Percentiles rank a stretch among this genome's conserved stretches.
Conservation (phyloP, 1,140 invertebrate species). For the Nephila pilipes region DNA sequence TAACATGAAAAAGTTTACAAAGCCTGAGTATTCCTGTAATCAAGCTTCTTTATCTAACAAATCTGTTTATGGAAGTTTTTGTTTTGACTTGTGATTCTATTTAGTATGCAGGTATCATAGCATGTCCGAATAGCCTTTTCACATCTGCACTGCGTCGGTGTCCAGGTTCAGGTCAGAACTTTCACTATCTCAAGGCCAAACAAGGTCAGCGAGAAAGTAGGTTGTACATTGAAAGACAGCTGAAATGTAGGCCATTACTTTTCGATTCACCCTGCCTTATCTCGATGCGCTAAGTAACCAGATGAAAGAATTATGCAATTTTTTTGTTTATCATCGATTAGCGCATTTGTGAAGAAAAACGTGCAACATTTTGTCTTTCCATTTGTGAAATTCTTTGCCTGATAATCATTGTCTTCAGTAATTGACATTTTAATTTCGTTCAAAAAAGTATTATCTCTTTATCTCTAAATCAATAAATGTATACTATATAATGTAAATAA, state of each 20-base stretch:
- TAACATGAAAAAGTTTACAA: no score
- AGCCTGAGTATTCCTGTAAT: no score
- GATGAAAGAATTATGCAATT: background rate
- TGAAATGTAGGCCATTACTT: conserved; percentile 18
- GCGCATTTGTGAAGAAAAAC: background rate
- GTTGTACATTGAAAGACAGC: background rate
- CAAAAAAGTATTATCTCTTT: no score
- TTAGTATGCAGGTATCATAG: background rate
- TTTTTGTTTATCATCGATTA: background rate
- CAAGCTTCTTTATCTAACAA: no score
- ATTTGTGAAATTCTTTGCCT: no score
- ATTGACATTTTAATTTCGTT: no score
- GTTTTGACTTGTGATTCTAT: background rate
- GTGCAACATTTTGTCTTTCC: no score
- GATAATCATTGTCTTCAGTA: no score
- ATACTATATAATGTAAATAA: no score
- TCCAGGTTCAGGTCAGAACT: conserved; percentile 16
- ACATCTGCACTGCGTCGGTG: background rate
- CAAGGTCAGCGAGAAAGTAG: conserved; percentile 49
- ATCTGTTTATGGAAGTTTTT: no score
- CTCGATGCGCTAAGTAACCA: background rate
- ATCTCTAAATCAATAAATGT: no score
- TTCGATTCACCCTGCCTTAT: background rate
- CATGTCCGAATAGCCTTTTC: conserved; percentile 40
- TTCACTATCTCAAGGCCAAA: conserved; percentile 50